Evolutionary conservation across 53 echinoderm and acorn worm genomes (phyloP), one percentile per base, ranked within the genome.

Genomic region (Echinarachnius parma): DNA sequence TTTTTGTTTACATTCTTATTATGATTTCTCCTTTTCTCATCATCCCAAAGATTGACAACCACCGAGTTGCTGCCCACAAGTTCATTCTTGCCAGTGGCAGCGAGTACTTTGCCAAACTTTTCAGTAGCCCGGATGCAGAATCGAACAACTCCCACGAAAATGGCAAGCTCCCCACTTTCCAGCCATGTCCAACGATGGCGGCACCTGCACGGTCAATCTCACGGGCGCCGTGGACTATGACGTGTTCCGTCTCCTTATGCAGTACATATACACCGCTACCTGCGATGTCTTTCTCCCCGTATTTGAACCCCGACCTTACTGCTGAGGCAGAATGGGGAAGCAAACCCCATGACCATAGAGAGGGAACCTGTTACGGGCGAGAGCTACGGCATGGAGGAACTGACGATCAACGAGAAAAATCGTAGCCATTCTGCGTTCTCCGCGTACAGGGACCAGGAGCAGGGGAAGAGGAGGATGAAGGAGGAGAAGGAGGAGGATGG

Each of bases 231-330:
- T 82, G 0, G 80, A 82, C 27, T 57, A 48, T 44, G 70, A 87
- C 4, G 65, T 76, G n/a, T 61, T 96, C 21, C 64, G 39, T 24
- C 47, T 80, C 9, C 77, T 96, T 16, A 42, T 91, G 10, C 77
- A 84, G 53, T 96, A 91, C 64, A 82, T 91, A 31, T 96, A 96
- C 78, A 91, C 85, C 4, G 87, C 78, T 46, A 76, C 84, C 31
- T 91, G 96, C 28, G 96, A 96, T 22, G 57, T 85, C 18, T 82
- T 96, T 48, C 58, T 22, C 5, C 72, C 77, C 0, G 87, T 36
- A 21, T 87, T 60, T 30, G 22, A 58, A 30, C 49, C 70, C 27
- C 59, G 48, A n/a, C n/a, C n/a, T n/a, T n/a, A n/a, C n/a, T n/a
- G 3, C 39, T 39, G 13, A 33, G 19, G 45, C 57, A 45, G 28